These are phyloP conservation scores for Pomacea maculata DNA, from an alignment of 1,140 invertebrate genomes.

Conservation along the genomic window DNA sequence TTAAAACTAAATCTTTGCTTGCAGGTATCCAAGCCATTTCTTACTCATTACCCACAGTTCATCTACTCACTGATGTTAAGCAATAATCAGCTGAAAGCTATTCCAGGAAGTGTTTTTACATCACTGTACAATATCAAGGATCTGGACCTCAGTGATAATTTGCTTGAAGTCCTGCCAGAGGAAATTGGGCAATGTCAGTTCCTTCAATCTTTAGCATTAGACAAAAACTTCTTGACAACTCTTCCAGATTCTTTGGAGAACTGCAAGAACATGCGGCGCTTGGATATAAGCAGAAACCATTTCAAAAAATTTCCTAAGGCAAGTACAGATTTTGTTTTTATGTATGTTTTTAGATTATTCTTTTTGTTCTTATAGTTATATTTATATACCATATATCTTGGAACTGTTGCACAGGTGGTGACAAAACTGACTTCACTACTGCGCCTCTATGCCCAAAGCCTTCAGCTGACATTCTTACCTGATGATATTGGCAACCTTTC, in stretches of 20 bases:
- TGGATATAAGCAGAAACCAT: slow-evolving; percentile 47
- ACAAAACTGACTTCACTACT: slow-evolving; percentile 37
- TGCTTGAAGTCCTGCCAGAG: slow-evolving; percentile 40
- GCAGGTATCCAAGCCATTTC: slow-evolving; percentile 18
- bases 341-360: background rate
- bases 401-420: slow-evolving; percentile 17
- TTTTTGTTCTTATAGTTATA: background rate
- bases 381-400: background rate
- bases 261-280: slow-evolving; percentile 28
- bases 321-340: slow-evolving; percentile 6
- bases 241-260: slow-evolving; percentile 41
- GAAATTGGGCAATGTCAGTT: slow-evolving; percentile 44
- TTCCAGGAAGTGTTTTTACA: slow-evolving; percentile 43
- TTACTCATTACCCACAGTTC: slow-evolving; percentile 35
- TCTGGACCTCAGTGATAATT: slow-evolving; percentile 37
- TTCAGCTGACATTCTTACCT: slow-evolving; percentile 41
- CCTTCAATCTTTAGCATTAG: slow-evolving; percentile 33
- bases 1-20: background rate
- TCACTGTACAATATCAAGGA: slow-evolving; percentile 41
- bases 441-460: slow-evolving; percentile 39
- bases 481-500: slow-evolving; percentile 49
- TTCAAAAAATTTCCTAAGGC: slow-evolving; percentile 30
- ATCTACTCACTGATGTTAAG: slow-evolving; percentile 41
- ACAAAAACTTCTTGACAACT: slow-evolving; percentile 39
- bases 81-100: slow-evolving; percentile 32